Percentiles rank a stretch among this genome's conserved stretches.
These are phyloP conservation scores for Ricordea florida DNA, from an alignment of 92 coral and sea anemone species.

Conservation along the genomic window DNA sequence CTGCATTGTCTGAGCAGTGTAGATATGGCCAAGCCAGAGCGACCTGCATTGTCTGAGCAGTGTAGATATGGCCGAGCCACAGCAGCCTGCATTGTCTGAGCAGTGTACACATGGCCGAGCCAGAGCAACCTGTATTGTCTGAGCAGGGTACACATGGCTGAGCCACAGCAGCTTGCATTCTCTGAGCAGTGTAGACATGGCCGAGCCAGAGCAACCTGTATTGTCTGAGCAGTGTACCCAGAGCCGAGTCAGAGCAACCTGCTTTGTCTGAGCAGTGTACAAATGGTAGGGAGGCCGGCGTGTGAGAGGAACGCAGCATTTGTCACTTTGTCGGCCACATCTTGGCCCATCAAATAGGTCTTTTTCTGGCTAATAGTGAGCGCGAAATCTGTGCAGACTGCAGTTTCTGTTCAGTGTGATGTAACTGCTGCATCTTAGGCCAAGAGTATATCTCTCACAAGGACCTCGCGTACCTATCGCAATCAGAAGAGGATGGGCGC, in stretches of 20 bases:
- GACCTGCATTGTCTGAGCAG: no score
- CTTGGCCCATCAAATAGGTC: not conserved
- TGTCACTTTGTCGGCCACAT: slow-evolving; percentile 42
- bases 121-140: no score
- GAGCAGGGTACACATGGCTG: no score
- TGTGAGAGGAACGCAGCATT: slow-evolving; percentile 25
- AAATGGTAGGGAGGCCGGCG: slow-evolving; percentile 36
- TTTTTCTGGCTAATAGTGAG: not conserved
- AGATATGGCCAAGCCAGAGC: no score
- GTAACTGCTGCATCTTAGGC: slow-evolving; percentile 5
- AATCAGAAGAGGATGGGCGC: slow-evolving; percentile 29
- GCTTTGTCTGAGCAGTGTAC: slow-evolving; percentile 31
- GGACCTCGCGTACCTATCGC: not conserved
- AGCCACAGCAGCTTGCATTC: slow-evolving; percentile 48
- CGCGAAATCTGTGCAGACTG: not conserved
- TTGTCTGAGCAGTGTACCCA: no score
- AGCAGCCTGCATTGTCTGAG: slow-evolving; percentile 46
- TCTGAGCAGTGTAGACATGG: slow-evolving; percentile 22
- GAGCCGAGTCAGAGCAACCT: slow-evolving; percentile 50
- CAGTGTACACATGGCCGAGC: slow-evolving; percentile 7
- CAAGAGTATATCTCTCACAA: slow-evolving; percentile 1
- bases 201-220: no score
- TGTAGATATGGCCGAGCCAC: slow-evolving; percentile 56
- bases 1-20: slow-evolving; percentile 44
- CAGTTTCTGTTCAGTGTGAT: not conserved